Evolutionary conservation across 2,113 vertebrate genomes (phyloP).

Genomic region (Oryzias melastigma): DNA sequence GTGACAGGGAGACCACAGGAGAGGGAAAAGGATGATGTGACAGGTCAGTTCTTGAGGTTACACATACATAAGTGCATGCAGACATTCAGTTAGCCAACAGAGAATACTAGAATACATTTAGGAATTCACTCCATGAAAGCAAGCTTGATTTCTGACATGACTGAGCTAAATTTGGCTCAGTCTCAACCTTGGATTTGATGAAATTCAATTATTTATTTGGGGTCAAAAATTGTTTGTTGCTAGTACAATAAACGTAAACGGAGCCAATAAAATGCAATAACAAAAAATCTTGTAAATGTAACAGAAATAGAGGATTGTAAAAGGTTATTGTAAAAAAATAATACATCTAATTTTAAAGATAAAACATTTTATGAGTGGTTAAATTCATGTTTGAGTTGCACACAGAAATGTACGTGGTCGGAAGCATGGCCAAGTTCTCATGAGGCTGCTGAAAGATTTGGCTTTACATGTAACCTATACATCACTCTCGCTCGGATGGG

Average conservation of each 20-base stretch:
- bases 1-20: slow-evolving; percentile 51
- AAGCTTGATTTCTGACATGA: neutral
- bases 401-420: neutral
- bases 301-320: no score
- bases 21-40: slow-evolving; percentile 39
- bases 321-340: no score
- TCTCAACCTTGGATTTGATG: no score
- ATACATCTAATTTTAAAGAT: no score
- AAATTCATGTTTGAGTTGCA: no score
- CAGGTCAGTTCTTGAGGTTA: slow-evolving; percentile 43
- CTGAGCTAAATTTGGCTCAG: no score
- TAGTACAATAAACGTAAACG: no score
- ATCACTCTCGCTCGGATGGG: slow-evolving; percentile 28
- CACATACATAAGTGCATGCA: slow-evolving; percentile 21
- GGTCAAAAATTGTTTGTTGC: no score
- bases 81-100: slow-evolving; percentile 9
- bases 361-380: no score
- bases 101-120: neutral
- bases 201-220: no score
- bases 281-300: no score
- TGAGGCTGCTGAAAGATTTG: slow-evolving; percentile 61
- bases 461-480: slow-evolving; percentile 39
- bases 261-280: no score
- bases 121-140: slow-evolving; percentile 13
- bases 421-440: slow-evolving; percentile 44